Conservation (phyloP, 2,888 invertebrate genomes). For the Thumatha senex region DNA sequence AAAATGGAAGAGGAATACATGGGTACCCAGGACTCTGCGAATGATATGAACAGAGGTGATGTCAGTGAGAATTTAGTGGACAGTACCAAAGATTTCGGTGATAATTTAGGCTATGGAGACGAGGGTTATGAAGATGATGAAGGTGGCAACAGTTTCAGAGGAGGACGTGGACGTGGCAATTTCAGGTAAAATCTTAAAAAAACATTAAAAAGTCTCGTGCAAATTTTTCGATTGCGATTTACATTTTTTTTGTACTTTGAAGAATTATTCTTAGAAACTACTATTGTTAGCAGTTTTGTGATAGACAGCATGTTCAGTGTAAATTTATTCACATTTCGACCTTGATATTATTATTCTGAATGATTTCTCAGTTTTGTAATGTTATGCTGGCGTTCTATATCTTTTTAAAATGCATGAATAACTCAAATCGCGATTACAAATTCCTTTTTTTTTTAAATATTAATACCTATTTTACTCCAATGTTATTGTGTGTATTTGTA, state of each 20-base stretch:
- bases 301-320: neutral
- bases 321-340: neutral
- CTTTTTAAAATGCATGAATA: neutral
- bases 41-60: conserved; percentile 48
- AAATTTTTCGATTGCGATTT: neutral
- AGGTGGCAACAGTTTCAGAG: conserved; percentile 59
- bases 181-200: conserved; percentile 58
- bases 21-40: conserved; percentile 61
- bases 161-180: conserved; percentile 67
- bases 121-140: conserved; percentile 74
- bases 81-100: conserved; percentile 65
- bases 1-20: conserved; percentile 72
- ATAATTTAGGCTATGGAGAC: conserved; percentile 54
- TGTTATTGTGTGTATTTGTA: too few species aligned
- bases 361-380: neutral
- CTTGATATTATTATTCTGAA: neutral
- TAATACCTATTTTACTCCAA: neutral
- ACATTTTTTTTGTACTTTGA: neutral
- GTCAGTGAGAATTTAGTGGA: conserved; percentile 46
- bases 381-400: neutral
- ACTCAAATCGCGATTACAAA: neutral
- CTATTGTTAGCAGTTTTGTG: neutral
- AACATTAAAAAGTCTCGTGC: neutral
- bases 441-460: too few species aligned
- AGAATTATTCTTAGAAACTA: neutral